A percentile compares a stretch with the other conserved stretches of the same genome.
Conservation (phyloP, 2,888 invertebrate species). For the Sceliomorpha sp. region DNA sequence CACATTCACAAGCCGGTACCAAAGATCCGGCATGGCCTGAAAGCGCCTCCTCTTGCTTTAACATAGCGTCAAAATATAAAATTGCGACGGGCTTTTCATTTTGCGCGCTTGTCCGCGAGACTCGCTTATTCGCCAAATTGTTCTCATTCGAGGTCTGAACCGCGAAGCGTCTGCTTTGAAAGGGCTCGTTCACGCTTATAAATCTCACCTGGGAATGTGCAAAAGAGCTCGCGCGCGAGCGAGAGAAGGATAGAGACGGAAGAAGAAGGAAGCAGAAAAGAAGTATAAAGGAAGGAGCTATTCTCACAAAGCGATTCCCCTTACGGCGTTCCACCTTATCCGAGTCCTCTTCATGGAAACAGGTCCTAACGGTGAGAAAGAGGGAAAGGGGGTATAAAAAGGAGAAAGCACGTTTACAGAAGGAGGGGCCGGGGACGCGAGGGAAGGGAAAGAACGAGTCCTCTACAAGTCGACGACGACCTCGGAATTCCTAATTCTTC, state of each 20-base stretch:
- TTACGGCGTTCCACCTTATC: slow-evolving; percentile 50
- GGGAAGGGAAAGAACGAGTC: slow-evolving; percentile 37
- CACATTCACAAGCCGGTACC: not conserved
- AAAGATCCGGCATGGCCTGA: slow-evolving; percentile 16
- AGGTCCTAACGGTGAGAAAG: slow-evolving; percentile 22
- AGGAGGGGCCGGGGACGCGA: slow-evolving; percentile 41
- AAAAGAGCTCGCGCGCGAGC: slow-evolving; percentile 35
- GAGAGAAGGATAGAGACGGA: slow-evolving; percentile 33
- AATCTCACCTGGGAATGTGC: slow-evolving; percentile 67
- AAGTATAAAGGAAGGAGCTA: slow-evolving; percentile 55
- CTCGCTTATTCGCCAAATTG: slow-evolving; percentile 70
- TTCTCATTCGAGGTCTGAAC: slow-evolving; percentile 72
- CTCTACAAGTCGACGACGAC: slow-evolving; percentile 65
- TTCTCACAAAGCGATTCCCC: slow-evolving; percentile 59
- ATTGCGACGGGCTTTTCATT: slow-evolving; percentile 42
- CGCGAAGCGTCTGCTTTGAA: slow-evolving; percentile 66
- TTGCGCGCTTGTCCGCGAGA: slow-evolving; percentile 51
- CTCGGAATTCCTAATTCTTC: slow-evolving; percentile 80
- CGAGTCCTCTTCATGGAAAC: slow-evolving; percentile 48
- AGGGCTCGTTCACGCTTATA: slow-evolving; percentile 74
- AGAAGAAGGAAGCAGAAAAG: slow-evolving; percentile 52
- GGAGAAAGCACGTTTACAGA: slow-evolving; percentile 19
- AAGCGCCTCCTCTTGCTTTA: slow-evolving; percentile 14
- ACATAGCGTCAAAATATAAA: slow-evolving; percentile 28
- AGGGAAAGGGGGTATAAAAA: slow-evolving; percentile 23